A percentile compares a stretch with the other conserved stretches of the same genome.
phyloP scores from a whole-genome alignment of 2,113 vertebrate genomes.

The Phalacrocorax pelagicus region DNA sequence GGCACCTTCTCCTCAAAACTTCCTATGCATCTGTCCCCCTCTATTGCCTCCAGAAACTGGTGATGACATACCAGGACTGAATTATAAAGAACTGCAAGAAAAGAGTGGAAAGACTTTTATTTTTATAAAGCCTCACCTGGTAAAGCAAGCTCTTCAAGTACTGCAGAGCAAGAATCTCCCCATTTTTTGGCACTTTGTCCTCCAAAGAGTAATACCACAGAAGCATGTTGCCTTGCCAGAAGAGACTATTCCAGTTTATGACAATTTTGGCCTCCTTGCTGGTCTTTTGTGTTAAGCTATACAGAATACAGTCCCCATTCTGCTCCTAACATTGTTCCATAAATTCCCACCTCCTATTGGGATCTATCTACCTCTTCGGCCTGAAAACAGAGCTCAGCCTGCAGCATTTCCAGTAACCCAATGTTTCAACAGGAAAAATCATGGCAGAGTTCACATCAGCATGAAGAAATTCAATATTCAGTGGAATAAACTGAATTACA shows the following conservation, averaged over 20 bases:
- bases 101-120: neutral
- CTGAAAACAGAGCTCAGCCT: neutral
- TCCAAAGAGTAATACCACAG: neutral
- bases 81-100: neutral
- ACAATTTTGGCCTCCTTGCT: neutral
- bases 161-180: neutral
- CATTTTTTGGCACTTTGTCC: neutral
- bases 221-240: neutral
- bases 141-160: constrained; percentile 8
- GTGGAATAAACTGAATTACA: neutral
- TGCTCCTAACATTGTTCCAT: neutral
- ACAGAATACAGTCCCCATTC: neutral
- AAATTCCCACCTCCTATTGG: neutral
- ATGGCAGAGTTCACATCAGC: neutral
- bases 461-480: neutral
- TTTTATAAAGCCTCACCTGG: constrained; percentile 12
- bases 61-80: neutral
- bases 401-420: neutral
- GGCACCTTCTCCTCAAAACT: neutral
- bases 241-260: neutral
- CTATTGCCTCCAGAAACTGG: neutral
- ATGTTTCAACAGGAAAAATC: neutral
- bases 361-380: neutral
- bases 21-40: neutral
- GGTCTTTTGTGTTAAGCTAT: neutral